Percentiles rank a stretch among this genome's conserved stretches.
phyloP scores from a whole-genome alignment of 2,888 invertebrate genomes.

The Lepidocyrtoides sp. region DNA sequence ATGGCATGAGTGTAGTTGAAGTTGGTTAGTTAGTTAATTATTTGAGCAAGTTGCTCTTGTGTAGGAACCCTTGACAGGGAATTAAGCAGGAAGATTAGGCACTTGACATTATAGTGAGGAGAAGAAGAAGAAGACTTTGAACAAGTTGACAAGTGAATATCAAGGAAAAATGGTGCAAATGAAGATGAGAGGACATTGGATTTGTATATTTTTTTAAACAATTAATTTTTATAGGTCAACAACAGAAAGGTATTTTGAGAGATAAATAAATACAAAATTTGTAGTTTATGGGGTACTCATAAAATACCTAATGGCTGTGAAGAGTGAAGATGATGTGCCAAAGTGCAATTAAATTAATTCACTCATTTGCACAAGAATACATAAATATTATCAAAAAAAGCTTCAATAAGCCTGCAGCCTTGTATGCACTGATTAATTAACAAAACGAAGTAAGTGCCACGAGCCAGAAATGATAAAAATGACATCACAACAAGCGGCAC shows the following conservation, averaged over 20 bases:
- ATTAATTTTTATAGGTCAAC: constrained; percentile 45
- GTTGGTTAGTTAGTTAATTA: too few species aligned
- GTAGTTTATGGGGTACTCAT: constrained; percentile 17
- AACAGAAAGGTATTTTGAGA: too few species aligned
- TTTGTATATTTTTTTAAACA: constrained; percentile 19
- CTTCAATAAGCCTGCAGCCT: constrained; percentile 2
- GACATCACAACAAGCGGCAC: too few species aligned
- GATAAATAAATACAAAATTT: constrained; percentile 20
- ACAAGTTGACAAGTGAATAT: not conserved
- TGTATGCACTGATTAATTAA: constrained; percentile 46
- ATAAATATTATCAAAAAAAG: not conserved
- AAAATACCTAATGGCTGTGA: not conserved
- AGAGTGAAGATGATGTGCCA: constrained; percentile 58
- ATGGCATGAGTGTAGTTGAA: not conserved
- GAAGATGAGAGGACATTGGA: not conserved
- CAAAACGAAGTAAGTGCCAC: not conserved
- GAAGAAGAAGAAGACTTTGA: not conserved
- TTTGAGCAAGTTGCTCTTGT: not conserved
- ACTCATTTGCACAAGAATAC: not conserved
- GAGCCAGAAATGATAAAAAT: constrained; percentile 25
- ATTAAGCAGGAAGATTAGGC: not conserved
- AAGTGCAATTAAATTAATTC: constrained; percentile 66
- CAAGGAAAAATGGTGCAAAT: constrained; percentile 17
- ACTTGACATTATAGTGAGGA: constrained; percentile 4
- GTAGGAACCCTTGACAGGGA: constrained; percentile 39